A percentile compares a stretch with the other conserved stretches of the same genome.
Conservation (phyloP, 2,888 invertebrate genomes). For the Ectemnius cavifrons region DNA sequence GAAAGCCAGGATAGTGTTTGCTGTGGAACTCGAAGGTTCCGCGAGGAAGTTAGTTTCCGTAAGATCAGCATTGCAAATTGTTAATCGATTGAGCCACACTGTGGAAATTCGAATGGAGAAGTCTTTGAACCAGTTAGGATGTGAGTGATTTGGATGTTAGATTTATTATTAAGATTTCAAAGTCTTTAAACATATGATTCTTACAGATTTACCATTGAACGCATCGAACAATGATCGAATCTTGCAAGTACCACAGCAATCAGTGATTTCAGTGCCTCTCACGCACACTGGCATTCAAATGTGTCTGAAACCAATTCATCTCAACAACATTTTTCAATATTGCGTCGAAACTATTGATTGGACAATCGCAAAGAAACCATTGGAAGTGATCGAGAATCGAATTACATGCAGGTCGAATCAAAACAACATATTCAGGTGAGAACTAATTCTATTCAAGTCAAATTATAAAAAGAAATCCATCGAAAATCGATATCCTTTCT, state of each 20-base stretch:
- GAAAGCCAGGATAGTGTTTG: conserved; percentile 91
- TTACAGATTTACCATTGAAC: conserved; percentile 65
- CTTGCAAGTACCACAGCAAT: conserved; percentile 79
- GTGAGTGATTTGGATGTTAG: conserved; percentile 60
- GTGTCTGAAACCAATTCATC: conserved; percentile 85
- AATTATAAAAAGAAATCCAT: not conserved
- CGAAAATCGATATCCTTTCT: not conserved
- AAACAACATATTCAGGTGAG: conserved; percentile 77
- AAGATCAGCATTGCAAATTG: conserved; percentile 91
- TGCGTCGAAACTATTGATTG: conserved; percentile 82
- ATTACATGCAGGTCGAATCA: conserved; percentile 73
- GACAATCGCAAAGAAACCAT: conserved; percentile 80
- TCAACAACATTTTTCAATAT: conserved; percentile 79
- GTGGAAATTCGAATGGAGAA: conserved; percentile 87
- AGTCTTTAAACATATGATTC: not conserved
- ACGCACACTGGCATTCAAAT: conserved; percentile 86
- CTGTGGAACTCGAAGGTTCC: conserved; percentile 94
- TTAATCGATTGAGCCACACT: conserved; percentile 86
- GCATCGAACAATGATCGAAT: conserved; percentile 63
- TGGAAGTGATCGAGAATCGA: conserved; percentile 71
- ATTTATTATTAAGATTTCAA: not conserved
- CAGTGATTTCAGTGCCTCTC: conserved; percentile 87
- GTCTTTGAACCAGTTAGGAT: conserved; percentile 76
- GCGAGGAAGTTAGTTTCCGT: conserved; percentile 96
- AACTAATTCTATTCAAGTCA: not conserved